These are phyloP conservation scores for Microtus pennsylvanicus DNA, from an alignment of 2,113 vertebrate species.

Conservation along the genomic window DNA sequence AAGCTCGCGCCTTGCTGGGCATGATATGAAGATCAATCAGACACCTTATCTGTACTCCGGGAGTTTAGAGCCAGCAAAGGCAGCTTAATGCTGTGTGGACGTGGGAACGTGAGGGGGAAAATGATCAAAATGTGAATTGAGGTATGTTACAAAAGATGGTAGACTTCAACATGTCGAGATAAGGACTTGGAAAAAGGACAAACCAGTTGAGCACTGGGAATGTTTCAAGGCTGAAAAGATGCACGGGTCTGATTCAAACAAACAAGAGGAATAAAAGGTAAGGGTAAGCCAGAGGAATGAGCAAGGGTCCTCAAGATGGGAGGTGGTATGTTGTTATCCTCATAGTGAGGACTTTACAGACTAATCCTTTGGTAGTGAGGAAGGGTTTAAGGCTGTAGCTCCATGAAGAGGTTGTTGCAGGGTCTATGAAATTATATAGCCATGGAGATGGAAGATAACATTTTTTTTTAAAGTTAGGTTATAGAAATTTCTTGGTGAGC, in stretches of 20 bases:
- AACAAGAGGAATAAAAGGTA: too few relatives aligned
- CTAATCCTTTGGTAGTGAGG: not conserved
- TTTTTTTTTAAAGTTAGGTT: not conserved
- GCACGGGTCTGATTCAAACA: not conserved
- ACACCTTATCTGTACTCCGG: not conserved
- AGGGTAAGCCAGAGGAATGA: not conserved
- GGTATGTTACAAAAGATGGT: not conserved
- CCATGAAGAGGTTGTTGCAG: not conserved
- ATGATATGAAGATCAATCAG: not conserved
- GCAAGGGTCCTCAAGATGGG: not conserved
- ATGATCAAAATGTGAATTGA: not conserved
- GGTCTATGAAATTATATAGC: not conserved
- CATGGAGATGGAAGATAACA: not conserved
- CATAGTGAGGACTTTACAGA: not conserved
- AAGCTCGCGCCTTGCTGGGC: not conserved
- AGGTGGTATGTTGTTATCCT: not conserved
- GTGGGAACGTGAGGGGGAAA: not conserved
- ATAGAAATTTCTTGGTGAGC: not conserved
- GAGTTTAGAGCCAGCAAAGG: not conserved
- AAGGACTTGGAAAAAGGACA: not conserved
- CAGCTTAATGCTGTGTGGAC: not conserved
- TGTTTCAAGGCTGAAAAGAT: not conserved
- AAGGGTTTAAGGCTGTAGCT: not conserved
- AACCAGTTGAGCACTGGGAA: not conserved
- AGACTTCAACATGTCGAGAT: not conserved